Evolutionary conservation across 2,888 invertebrate species (phyloP), one percentile per base, ranked within the genome.

Genomic region (Heliconius cydno): DNA sequence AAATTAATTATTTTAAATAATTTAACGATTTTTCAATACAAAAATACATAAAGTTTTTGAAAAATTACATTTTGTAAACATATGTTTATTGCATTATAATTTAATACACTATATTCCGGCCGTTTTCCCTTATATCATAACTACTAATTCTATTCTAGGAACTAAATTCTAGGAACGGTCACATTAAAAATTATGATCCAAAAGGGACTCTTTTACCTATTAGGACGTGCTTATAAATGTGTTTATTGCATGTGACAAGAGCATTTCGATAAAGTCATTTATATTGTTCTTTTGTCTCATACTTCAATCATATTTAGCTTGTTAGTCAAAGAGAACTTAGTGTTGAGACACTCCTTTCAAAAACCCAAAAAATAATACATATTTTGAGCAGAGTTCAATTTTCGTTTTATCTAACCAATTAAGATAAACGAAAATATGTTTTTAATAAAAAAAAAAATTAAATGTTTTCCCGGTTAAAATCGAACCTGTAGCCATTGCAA

Each of bases 211-310:
- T 25, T 25, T 73, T 60, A 73, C 4, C 4, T 34, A 57, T 34
- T 60, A 25, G 41, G 13, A n/a, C 1, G 34, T 34, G n/a, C 46
- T 57, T 13, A 34, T 38, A 25, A 57, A n/a, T 34, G 15, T 13
- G 57, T 57, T 25, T 60, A 9, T 52, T 52, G 2, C 73, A 73
- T n/a, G 13, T n/a, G 12, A 57, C 7, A 13, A 57, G n/a, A 34
- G n/a, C 30, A 34, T 60, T 57, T 72, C 19, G 41, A 34, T 52
- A 25, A 76, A 13, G 19, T 77, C 80, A 77, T 82, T 57, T 67
- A 52, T 80, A 82, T 79, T 38, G 0, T n/a, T n/a, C 10, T 15
- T 65, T 25, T 13, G 5, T 13, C 5, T 5, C 13, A 13, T 25
- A 25, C 5, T 25, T 2, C 22, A 12, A n/a, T 10, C 10, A 25